Evolutionary conservation across 2,888 invertebrate genomes (phyloP).

Genomic region (Dryadula phaetusa): DNA sequence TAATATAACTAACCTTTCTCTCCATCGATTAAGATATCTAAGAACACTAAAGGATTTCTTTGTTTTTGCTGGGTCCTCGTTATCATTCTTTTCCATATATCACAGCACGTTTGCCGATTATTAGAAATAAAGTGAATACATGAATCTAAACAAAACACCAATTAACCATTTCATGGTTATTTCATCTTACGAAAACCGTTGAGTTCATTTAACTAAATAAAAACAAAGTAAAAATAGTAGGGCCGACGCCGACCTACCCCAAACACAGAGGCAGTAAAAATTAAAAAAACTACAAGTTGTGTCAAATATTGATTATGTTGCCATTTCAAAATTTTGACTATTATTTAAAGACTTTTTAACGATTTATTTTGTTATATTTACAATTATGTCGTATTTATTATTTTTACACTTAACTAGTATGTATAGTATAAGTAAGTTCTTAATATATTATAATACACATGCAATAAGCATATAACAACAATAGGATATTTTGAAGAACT

Average conservation of each 20-base stretch:
- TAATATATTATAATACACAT: too few species aligned
- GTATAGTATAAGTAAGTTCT: too few species aligned
- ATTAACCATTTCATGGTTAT: constrained; percentile 45
- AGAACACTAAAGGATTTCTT: constrained; percentile 87
- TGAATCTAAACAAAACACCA: constrained; percentile 31
- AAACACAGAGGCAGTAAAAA: constrained; percentile 38
- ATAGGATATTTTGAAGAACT: too few species aligned
- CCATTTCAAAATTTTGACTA: background rate
- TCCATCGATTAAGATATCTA: constrained; percentile 88
- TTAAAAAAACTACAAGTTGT: constrained; percentile 8
- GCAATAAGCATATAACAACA: too few species aligned
- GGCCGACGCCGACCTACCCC: constrained; percentile 47
- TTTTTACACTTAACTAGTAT: too few species aligned
- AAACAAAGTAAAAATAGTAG: constrained; percentile 47
- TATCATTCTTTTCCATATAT: constrained; percentile 48
- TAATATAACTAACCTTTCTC: constrained; percentile 85
- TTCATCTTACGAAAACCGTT: constrained; percentile 36
- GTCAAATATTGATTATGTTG: background rate
- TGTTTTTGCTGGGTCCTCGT: constrained; percentile 54
- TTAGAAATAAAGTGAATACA: constrained; percentile 24
- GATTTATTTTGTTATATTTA: background rate
- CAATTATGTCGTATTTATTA: too few species aligned
- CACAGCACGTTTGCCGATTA: constrained; percentile 37
- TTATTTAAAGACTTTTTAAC: background rate
- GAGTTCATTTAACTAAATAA: constrained; percentile 45